Conservation (phyloP, 1,140 invertebrate genomes). For the Zeugodacus cucurbitae region DNA sequence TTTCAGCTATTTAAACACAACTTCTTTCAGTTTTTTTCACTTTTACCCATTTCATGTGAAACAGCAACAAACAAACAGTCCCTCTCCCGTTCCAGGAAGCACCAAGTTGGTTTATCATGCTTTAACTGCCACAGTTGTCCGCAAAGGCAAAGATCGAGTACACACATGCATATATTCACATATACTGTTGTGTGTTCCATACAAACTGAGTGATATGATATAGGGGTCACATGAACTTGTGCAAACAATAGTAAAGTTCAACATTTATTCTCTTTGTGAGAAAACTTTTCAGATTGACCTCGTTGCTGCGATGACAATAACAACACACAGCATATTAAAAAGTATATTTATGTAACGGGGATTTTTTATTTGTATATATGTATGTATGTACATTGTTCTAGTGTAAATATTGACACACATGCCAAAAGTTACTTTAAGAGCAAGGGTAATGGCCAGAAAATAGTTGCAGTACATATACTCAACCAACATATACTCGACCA, state of each 20-base stretch:
- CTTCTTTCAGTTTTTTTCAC: not conserved
- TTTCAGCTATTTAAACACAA: not conserved
- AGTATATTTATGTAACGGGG: not conserved
- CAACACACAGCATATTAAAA: not conserved
- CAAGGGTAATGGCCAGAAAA: not conserved
- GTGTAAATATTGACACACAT: not conserved
- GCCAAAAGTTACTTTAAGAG: not conserved
- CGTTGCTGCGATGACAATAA: not conserved
- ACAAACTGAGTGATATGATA: not conserved
- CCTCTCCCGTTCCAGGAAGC: not conserved
- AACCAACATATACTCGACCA: too few relatives aligned
- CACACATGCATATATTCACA: too few relatives aligned
- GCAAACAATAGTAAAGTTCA: constrained; percentile 17
- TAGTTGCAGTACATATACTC: not conserved
- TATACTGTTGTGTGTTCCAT: not conserved
- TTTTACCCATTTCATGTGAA: not conserved
- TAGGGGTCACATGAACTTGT: not conserved
- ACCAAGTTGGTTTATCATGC: not conserved
- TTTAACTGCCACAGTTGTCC: not conserved
- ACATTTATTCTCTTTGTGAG: not conserved
- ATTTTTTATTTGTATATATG: too few relatives aligned
- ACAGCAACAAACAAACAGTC: not conserved
- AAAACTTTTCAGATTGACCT: constrained; percentile 15
- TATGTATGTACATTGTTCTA: not conserved
- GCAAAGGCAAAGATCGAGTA: not conserved